Conservation (phyloP, 2,888 invertebrate species). For the Lasioglossum leucozonium region DNA sequence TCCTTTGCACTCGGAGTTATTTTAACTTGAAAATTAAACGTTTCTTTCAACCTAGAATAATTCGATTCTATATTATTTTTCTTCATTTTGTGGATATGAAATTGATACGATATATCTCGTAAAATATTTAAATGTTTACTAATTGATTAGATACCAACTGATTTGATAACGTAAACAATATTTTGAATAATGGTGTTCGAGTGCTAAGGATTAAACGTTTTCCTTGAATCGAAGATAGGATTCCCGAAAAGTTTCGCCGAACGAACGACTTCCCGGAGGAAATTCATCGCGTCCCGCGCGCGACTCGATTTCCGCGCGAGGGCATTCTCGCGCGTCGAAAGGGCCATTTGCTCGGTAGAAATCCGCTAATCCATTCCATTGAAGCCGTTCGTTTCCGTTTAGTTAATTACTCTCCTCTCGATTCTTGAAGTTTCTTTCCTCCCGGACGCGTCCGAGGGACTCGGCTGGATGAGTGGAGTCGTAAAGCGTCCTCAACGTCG, state of each 20-base stretch:
- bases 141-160: too few relatives aligned
- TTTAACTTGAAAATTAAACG: too few relatives aligned
- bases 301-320: neutral
- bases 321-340: neutral
- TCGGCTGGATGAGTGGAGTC: neutral
- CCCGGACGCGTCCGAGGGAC: neutral
- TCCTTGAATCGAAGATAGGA: neutral
- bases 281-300: neutral
- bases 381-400: neutral
- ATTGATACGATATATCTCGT: too few relatives aligned
- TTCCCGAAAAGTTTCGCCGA: neutral
- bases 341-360: neutral
- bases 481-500: neutral
- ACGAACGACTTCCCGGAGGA: neutral
- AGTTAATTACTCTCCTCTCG: conserved; percentile 13
- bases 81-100: too few relatives aligned
- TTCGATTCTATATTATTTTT: too few relatives aligned
- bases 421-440: neutral
- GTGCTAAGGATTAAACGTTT: neutral
- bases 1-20: too few relatives aligned
- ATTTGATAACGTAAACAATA: too few relatives aligned
- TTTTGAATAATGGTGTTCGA: too few relatives aligned
- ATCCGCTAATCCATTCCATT: neutral
- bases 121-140: too few relatives aligned
- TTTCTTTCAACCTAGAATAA: too few relatives aligned